Evolutionary conservation across 2,888 invertebrate genomes (phyloP), one percentile per base, ranked within the genome.

Genomic region (Nowickia ferox): DNA sequence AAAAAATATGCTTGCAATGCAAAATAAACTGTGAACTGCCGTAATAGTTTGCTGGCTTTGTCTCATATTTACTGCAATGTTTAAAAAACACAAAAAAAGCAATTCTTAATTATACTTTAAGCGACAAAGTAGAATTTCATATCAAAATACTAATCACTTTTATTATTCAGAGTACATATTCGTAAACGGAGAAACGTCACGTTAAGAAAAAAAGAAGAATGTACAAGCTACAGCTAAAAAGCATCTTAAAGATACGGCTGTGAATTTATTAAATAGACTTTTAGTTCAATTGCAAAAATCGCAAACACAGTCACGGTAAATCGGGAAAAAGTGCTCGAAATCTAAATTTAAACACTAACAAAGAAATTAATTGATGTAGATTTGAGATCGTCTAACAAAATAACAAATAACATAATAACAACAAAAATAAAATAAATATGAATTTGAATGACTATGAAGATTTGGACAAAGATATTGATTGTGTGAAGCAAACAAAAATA

Each of bases 391-490:
- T 63, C 9, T n/a, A 68, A 61, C n/a, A 68, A 61, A 61, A 57
- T 42, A n/a, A 40, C 10, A 72, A 46, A 19, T 17, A 65, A 55
- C 5, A 46, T 38, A 55, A 46, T n/a, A 9, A 68, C 51, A 22
- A 30, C 10, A 44, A 72, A 17, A 63, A n/a, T 22, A 68, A 42
- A 59, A 59, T 19, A n/a, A 75, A 68, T 53, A 84, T 84, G 83
- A 51, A 15, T 46, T 55, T 74, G 0, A 78, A 81, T 66, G 88
- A 87, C 17, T 89, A 89, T 55, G 88, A 89, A 66, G 87, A 89
- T 88, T 82, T 89, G 30, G 88, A 89, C 84, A 84, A 85, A 40
- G 63, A 51, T 74, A n/a, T n/a, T 30, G 30, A 61, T n/a, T 19
- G n/a, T 9, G 19, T 17, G 53, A 46, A 66, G 61, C 74, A 81